Conservation (phyloP, 2,888 invertebrate species). For the Trichogramma dendrolimi region DNA sequence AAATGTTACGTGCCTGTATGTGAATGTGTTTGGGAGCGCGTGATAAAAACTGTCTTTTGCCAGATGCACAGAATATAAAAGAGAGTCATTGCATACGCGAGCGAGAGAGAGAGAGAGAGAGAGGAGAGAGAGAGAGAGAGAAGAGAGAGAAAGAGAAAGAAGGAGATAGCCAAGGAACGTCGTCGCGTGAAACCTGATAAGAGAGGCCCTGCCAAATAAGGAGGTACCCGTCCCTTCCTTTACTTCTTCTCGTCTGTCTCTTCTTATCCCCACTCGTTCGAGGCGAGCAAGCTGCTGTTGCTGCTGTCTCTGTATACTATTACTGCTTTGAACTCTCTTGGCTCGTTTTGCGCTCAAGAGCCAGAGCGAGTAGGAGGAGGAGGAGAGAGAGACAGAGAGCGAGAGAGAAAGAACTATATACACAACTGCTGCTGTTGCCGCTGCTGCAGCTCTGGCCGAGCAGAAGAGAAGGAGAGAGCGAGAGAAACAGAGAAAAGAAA, state of each 20-base stretch:
- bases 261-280: constrained; percentile 24
- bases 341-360: neutral
- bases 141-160: neutral
- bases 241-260: constrained; percentile 27
- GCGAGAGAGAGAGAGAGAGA: neutral
- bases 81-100: no score
- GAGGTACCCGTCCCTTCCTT: constrained; percentile 36
- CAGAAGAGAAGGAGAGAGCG: no score
- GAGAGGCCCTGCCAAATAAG: constrained; percentile 50
- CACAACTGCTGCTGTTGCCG: no score
- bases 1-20: no score
- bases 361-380: constrained; percentile 24
- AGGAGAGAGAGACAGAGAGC: constrained; percentile 15
- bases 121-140: neutral
- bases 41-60: no score
- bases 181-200: constrained; percentile 51
- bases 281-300: constrained; percentile 1
- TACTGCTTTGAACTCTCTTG: neutral
- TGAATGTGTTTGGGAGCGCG: no score
- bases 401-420: no score
- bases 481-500: no score
- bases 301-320: no score
- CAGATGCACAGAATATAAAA: no score
- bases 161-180: constrained; percentile 27
- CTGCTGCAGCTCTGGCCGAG: no score